Evolutionary conservation across 2,113 vertebrate genomes (phyloP).

Genomic region (Heloderma charlesbogerti): DNA sequence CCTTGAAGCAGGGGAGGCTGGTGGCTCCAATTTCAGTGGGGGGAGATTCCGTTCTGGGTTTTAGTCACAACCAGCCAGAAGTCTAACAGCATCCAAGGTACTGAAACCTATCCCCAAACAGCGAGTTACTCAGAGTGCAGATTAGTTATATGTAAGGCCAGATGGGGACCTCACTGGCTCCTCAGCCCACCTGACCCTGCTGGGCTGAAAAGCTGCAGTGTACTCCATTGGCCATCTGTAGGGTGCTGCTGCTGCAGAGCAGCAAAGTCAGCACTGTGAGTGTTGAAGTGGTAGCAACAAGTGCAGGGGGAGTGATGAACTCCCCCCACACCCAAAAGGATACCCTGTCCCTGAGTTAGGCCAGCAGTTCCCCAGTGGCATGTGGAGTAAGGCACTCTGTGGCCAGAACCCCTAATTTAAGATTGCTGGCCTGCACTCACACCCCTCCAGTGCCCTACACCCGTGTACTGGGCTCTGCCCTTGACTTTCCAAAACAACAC

Average conservation of each 20-base stretch:
- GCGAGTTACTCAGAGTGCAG: not conserved
- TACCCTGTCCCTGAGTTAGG: too few relatives aligned
- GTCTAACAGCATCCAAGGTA: too few relatives aligned
- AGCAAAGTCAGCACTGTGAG: not conserved
- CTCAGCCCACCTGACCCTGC: not conserved
- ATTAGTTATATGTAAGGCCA: not conserved
- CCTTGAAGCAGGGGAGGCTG: too few relatives aligned
- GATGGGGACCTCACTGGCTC: not conserved
- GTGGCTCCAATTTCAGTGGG: too few relatives aligned
- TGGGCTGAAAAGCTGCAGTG: not conserved
- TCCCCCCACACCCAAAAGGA: too few relatives aligned
- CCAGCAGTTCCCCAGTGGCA: not conserved
- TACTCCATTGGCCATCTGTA: not conserved
- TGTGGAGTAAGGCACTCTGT: not conserved
- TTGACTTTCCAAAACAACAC: not conserved
- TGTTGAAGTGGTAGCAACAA: too few relatives aligned
- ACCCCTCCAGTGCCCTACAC: not conserved
- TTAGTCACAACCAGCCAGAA: too few relatives aligned
- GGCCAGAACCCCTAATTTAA: not conserved
- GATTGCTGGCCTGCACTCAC: not conserved
- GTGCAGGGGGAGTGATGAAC: too few relatives aligned
- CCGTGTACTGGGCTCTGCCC: not conserved
- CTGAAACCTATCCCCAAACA: not conserved
- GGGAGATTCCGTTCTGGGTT: too few relatives aligned
- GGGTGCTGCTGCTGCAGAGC: not conserved